phyloP scores from a whole-genome alignment of 2,113 vertebrate species.

The Australoheros scitulus region DNA sequence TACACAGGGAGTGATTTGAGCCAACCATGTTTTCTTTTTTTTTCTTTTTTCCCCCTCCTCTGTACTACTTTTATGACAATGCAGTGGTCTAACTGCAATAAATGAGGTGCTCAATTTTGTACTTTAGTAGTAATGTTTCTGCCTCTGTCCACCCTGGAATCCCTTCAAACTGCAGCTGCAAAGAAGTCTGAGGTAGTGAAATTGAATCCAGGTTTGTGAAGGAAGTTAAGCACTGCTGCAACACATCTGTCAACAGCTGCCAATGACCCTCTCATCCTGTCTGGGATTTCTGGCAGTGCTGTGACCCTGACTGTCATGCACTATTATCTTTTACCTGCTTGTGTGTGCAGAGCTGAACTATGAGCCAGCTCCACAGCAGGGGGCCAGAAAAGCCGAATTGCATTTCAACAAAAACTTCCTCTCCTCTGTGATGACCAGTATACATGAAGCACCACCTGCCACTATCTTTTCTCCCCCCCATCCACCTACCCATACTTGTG shows the following conservation, averaged over 20 bases:
- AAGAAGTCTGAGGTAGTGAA: background rate
- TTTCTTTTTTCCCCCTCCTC: too few species aligned
- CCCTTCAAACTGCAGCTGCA: background rate
- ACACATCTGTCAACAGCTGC: constrained; percentile 16
- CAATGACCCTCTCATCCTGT: background rate
- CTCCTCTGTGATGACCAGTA: constrained; percentile 7
- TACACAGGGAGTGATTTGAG: background rate
- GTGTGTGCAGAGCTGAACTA: constrained; percentile 17
- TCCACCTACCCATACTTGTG: background rate
- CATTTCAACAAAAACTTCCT: constrained; percentile 1
- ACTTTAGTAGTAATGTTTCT: background rate
- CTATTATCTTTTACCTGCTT: constrained; percentile 39
- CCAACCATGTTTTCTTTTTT: background rate
- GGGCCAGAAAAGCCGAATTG: background rate
- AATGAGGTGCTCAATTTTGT: background rate
- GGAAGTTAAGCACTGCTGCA: background rate
- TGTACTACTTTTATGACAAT: background rate
- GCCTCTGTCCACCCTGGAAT: background rate
- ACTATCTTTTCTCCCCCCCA: background rate
- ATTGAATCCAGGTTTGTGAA: background rate
- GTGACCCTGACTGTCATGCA: constrained; percentile 16
- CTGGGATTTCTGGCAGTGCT: background rate
- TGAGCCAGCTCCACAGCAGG: constrained; percentile 33
- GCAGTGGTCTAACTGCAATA: background rate
- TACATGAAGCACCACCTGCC: constrained; percentile 23